Percentiles rank a stretch among this genome's conserved stretches.
These are phyloP conservation scores for Tipula unca DNA, from an alignment of 2,888 invertebrate species.

Conservation along the genomic window DNA sequence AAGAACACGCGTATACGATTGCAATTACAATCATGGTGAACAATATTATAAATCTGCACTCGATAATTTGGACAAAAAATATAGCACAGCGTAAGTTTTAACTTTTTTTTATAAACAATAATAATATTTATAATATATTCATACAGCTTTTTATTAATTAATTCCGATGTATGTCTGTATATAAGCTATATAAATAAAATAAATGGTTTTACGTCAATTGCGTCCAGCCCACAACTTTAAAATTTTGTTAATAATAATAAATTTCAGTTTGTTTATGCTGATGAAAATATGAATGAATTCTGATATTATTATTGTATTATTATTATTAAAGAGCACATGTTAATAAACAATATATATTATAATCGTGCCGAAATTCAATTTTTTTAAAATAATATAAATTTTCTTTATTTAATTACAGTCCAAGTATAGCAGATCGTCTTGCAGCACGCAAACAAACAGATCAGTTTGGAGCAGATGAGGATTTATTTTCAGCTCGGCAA, in stretches of 20 bases:
- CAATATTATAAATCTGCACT: constrained; percentile 72
- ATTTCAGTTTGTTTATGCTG: constrained; percentile 9
- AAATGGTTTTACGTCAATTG: background rate
- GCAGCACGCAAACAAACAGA: constrained; percentile 22
- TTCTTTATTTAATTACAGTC: background rate
- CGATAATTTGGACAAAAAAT: constrained; percentile 66
- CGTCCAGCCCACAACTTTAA: background rate
- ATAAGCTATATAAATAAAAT: background rate
- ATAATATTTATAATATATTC: background rate
- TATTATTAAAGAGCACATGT: background rate
- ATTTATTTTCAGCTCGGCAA: constrained; percentile 44
- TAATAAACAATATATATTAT: background rate
- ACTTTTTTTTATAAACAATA: constrained; percentile 18
- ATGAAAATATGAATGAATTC: background rate
- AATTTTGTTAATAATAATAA: constrained; percentile 4
- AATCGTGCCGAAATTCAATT: background rate
- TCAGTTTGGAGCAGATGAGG: constrained; percentile 36
- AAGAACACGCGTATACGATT: constrained; percentile 75
- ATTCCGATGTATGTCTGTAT: background rate
- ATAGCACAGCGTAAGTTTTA: constrained; percentile 46
- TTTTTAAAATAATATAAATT: background rate
- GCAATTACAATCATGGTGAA: constrained; percentile 77
- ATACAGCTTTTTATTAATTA: background rate
- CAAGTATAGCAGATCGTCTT: constrained; percentile 1
- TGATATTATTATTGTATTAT: background rate